Conservation (phyloP, 1,140 invertebrate genomes). For the Trachymyrmex cornetzi region DNA sequence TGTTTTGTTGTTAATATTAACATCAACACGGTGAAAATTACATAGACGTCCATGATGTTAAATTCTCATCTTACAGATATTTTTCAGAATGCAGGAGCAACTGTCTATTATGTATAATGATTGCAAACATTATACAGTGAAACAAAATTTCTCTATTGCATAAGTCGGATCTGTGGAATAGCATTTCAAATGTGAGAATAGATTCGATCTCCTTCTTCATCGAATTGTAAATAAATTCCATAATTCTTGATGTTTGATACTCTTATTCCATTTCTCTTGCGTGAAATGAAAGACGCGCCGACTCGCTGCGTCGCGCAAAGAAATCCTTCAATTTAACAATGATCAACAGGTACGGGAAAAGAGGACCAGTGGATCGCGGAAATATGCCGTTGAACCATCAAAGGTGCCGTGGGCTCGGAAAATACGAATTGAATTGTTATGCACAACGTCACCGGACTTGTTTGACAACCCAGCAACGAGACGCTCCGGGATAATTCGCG, state of each 20-base stretch:
- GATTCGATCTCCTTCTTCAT: background rate
- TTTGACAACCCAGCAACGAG: constrained; percentile 29
- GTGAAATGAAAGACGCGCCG: background rate
- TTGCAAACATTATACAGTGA: background rate
- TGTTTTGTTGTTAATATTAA: too few species aligned
- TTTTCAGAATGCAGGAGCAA: too few species aligned
- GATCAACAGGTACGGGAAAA: constrained; percentile 64
- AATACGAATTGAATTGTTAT: constrained; percentile 67
- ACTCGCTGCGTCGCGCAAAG: constrained; percentile 25
- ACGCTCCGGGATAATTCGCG: constrained; percentile 62
- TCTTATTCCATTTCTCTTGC: background rate
- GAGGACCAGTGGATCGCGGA: constrained; percentile 18
- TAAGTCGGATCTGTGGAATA: constrained; percentile 6
- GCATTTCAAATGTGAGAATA: background rate
- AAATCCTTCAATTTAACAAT: constrained; percentile 53
- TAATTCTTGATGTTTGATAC: background rate
- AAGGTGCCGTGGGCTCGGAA: background rate
- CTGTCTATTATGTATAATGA: background rate
- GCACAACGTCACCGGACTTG: constrained; percentile 47
- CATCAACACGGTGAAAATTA: too few species aligned
- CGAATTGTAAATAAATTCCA: background rate
- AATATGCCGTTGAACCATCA: background rate
- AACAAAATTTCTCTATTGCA: background rate
- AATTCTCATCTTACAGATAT: too few species aligned
- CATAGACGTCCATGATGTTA: too few species aligned